Base-by-base conservation (phyloP, 2,113 vertebrate species). In the Plecturocebus donacophilus region DNA sequence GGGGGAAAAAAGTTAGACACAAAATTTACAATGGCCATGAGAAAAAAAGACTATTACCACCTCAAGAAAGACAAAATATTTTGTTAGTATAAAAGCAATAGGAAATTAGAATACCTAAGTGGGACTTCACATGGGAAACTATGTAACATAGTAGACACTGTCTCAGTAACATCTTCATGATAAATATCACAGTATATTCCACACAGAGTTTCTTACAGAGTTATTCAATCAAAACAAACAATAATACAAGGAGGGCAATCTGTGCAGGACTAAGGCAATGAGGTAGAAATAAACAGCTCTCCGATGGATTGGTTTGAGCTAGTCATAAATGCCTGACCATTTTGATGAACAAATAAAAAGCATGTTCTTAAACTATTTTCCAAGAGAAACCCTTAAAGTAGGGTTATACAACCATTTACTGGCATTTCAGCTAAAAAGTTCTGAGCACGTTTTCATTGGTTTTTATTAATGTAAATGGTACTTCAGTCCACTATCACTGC, bases 201-300 rank as follows among this genome's bases (percentile, higher is more conserved):
- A 52, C 38, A 56, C 87, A 91, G 40, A 95, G 52, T 90, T 83
- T 87, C 70, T 93, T 47, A 93, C 45, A 21, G 25, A 73, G 19
- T 75, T 42, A 95, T 56, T 87, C 61, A 66, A 79, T 81, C 47
- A 94, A 90, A 38, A 73, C 70, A 77, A 77, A 94, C 85, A 75
- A 52, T 19, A 54, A 68, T 56, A 77, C 27, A 35, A 91, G 61
- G 85, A 45, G 66, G 66, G 79, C 68, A 94, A 82, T 66, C 49
- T 77, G 66, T 38, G 38, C 9, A 76, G 52, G 25, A 82, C 45
- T 19, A 49, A 75, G 71, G 42, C 52, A 68, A 73, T 32, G 73
- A 38, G 6, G 52, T 14, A 54, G 16, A 70, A 38, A 56, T 20
- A 30, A 0, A 66, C 16, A 49, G 68, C 25, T 92, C 73, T 85